Conservation (phyloP, 2,888 invertebrate genomes). For the Trissoscelio sp. region DNA sequence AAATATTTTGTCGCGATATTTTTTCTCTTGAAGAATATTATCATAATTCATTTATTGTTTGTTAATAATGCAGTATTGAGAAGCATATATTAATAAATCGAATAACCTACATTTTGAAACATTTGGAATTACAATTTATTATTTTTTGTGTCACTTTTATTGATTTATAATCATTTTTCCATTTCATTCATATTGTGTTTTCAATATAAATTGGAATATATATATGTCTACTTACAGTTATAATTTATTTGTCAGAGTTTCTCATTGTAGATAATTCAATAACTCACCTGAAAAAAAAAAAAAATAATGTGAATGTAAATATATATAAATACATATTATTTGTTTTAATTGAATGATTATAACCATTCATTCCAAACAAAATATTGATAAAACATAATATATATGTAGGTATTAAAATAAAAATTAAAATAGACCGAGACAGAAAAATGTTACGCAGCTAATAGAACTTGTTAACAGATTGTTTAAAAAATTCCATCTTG, state of each 20-base stretch:
- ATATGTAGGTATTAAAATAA: not conserved
- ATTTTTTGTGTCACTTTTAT: not conserved
- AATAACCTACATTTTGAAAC: constrained; percentile 6
- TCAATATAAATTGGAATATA: not conserved
- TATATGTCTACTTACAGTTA: constrained; percentile 1
- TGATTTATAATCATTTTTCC: constrained; percentile 6
- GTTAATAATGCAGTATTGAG: not conserved
- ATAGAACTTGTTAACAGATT: constrained; percentile 24
- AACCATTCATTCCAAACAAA: too few species aligned
- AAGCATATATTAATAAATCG: not conserved
- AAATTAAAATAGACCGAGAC: constrained; percentile 20
- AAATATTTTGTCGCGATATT: not conserved
- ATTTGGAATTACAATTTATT: not conserved
- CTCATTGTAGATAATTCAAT: not conserved
- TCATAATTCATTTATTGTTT: not conserved
- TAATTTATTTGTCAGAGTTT: not conserved
- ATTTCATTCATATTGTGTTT: not conserved
- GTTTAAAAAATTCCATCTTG: constrained; percentile 11
- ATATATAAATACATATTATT: not conserved
- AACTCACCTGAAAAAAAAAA: constrained; percentile 32
- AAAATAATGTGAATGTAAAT: not conserved
- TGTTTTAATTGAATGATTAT: too few species aligned
- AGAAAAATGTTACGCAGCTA: constrained; percentile 14
- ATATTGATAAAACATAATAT: not conserved
- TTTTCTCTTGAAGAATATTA: not conserved